Base-by-base conservation (phyloP, 2,113 vertebrate species). In the Drymodes brunneopygia region DNA sequence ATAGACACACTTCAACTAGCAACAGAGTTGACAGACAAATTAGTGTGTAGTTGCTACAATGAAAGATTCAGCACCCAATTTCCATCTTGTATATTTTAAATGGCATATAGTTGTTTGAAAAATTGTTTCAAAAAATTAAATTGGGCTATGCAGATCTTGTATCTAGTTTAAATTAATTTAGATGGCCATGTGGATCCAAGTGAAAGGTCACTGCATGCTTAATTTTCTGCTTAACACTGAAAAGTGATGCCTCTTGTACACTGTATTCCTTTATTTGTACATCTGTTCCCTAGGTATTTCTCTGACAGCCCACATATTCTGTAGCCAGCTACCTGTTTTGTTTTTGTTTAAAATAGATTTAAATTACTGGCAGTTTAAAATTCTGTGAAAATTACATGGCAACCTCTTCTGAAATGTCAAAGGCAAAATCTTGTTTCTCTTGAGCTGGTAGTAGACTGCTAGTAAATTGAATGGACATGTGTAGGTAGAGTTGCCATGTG, bases 21-120 rank as follows among this genome's bases (percentile, higher is more conserved):
- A 75, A 85, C 65, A 56, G 31, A 72, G 50, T 25, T 95, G 93
- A 82, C 88, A 95, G 87, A 82, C 84, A 79, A 87, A 89, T 97
- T 91, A 62, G 18, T 64, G 40, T 2, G 5, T 58, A 77, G 78
- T 54, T 95, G 51, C 36, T 85, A 66, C 66, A 73, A 31, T 80
- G 86, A 92, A 92, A 35, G 36, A 91, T 72, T 75, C 31, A 77
- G 38, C 25, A 74, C 31, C 7, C 2, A 1, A 18, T 82, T 87
- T 67, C 79, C 61, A 50, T 87, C 35, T 57, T 74, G 31, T 70
- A 10, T 65, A 22, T 86, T 80, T 42, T 40, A 92, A 47, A 23
- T 69, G 50, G 28, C 23, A 48, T 61, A 33, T 19, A 92, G 33
- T 53, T 94, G 21, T 81, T 82, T 66, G 25, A 79, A 86, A 83